phyloP scores from a whole-genome alignment of 1,140 invertebrate genomes.

The Chlorops oryzae region DNA sequence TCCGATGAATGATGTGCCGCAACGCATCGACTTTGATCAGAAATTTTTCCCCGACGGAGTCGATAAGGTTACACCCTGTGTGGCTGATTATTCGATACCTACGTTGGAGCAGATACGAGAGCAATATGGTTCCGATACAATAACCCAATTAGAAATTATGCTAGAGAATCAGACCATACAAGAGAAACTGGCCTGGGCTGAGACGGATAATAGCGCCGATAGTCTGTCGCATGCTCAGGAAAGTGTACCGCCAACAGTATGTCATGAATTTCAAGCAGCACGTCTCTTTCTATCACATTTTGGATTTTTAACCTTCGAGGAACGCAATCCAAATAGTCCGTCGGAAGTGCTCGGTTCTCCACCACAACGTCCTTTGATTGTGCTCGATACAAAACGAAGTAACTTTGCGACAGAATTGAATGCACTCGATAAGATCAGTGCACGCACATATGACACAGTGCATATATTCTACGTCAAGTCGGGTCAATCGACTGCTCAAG shows the following conservation, averaged over 20 bases:
- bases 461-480: constrained; percentile 92
- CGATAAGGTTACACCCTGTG: constrained; percentile 71
- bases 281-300: constrained; percentile 90
- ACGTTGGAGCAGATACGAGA: constrained; percentile 59
- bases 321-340: constrained; percentile 51
- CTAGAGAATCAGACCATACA: constrained; percentile 49
- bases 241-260: constrained; percentile 72
- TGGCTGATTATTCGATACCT: constrained; percentile 66
- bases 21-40: constrained; percentile 58
- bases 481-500: constrained; percentile 66
- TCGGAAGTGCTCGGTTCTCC: constrained; percentile 34
- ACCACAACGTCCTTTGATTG: constrained; percentile 59
- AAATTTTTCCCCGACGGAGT: constrained; percentile 79
- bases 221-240: constrained; percentile 55
- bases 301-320: constrained; percentile 79
- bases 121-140: constrained; percentile 50
- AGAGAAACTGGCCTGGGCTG: constrained; percentile 47
- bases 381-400: constrained; percentile 66
- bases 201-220: constrained; percentile 42
- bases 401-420: constrained; percentile 69
- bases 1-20: constrained; percentile 64
- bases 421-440: constrained; percentile 71
- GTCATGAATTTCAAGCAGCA: constrained; percentile 90
- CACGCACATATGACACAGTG: constrained; percentile 83
- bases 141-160: constrained; percentile 53